These are phyloP conservation scores for Petrosia ficiformis DNA, from an alignment of 37 sponge, comb jelly and placozoan genomes.

Conservation along the genomic window DNA sequence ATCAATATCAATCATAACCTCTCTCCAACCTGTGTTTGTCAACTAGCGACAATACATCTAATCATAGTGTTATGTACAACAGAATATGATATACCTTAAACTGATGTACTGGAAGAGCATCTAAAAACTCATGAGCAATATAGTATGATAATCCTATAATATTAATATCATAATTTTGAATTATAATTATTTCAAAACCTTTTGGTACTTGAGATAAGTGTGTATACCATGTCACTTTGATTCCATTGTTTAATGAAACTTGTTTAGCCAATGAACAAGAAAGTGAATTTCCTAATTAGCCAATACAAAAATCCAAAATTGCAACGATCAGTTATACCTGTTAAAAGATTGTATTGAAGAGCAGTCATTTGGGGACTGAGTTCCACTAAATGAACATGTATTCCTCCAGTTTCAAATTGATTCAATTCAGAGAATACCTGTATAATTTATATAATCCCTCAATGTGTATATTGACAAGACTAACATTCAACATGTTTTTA, in stretches of 20 bases:
- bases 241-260: constrained; percentile 11
- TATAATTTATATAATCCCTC: too few relatives aligned
- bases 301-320: too few relatives aligned
- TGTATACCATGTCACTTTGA: constrained; percentile 66
- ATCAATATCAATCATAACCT: constrained; percentile 88
- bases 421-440: too few relatives aligned
- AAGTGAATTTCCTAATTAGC: too few relatives aligned
- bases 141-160: constrained; percentile 48
- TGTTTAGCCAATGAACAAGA: too few relatives aligned
- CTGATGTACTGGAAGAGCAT: constrained; percentile 97
- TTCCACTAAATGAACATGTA: too few relatives aligned
- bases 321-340: too few relatives aligned
- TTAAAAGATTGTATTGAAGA: too few relatives aligned
- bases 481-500: constrained; percentile 83
- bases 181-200: constrained; percentile 4
- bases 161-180: neutral
- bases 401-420: too few relatives aligned
- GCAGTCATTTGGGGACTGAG: too few relatives aligned
- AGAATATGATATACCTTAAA: constrained; percentile 81
- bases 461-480: too few relatives aligned
- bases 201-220: constrained; percentile 63
- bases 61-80: too few relatives aligned
- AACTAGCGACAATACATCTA: constrained; percentile 15
- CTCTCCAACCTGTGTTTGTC: constrained; percentile 78
- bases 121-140: constrained; percentile 97